Evolutionary conservation across 2,888 invertebrate species (phyloP).

Genomic region (Deilephila porcellus): DNA sequence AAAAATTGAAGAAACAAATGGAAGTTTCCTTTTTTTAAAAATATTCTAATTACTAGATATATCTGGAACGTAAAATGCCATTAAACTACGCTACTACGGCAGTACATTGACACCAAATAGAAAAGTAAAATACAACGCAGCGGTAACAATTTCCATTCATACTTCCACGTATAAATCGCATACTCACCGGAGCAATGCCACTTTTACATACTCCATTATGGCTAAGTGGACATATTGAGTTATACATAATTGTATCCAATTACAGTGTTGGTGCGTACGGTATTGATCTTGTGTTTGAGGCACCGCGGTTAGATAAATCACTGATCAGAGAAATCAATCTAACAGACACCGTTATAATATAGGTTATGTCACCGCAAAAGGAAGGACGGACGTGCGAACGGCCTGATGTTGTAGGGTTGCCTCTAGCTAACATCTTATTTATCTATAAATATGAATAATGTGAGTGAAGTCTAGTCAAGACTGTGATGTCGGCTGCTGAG

Average conservation of each 20-base stretch:
- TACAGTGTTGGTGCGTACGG: conserved; percentile 27
- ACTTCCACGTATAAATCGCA: conserved; percentile 11
- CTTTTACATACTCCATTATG: conserved; percentile 22
- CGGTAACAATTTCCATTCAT: conserved; percentile 4
- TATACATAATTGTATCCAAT: conserved; percentile 27
- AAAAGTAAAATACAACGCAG: background rate
- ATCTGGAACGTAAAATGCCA: background rate
- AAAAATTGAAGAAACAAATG: no score
- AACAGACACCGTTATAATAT: conserved; percentile 68
- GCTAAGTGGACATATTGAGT: background rate
- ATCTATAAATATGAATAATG: no score
- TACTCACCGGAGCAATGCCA: background rate
- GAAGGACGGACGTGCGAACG: conserved; percentile 58
- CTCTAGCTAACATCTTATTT: background rate
- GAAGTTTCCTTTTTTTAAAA: background rate
- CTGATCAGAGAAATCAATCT: conserved; percentile 57
- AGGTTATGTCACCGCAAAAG: conserved; percentile 73
- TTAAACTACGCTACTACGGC: background rate
- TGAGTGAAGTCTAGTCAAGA: no score
- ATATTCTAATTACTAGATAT: background rate
- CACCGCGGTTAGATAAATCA: conserved; percentile 46
- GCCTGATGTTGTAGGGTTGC: conserved; percentile 7
- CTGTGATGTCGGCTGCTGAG: no score
- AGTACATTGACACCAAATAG: background rate
- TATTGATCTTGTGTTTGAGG: conserved; percentile 29